phyloP scores from a whole-genome alignment of 2,797 vertebrate genomes.

The Phoebastria nigripes region DNA sequence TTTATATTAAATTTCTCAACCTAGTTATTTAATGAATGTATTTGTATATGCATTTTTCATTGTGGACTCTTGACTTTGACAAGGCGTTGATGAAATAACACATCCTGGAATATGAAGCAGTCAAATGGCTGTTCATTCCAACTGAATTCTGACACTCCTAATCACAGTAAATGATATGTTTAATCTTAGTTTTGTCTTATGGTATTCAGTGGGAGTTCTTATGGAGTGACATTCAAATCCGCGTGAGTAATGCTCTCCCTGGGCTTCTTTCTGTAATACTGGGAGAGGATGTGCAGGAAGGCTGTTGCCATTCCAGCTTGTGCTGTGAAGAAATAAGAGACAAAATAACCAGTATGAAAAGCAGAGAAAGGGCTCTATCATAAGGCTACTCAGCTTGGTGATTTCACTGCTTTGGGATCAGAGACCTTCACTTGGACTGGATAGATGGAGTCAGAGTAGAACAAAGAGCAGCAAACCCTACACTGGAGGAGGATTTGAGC shows the following conservation, averaged over 20 bases:
- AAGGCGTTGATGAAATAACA: background rate
- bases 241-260: background rate
- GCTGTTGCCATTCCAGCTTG: background rate
- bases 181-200: background rate
- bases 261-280: background rate
- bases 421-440: background rate
- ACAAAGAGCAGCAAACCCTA: background rate
- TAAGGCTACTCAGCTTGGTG: background rate
- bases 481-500: background rate
- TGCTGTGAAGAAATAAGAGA: background rate
- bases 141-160: background rate
- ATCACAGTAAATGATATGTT: background rate
- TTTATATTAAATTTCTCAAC: background rate
- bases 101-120: background rate
- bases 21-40: background rate
- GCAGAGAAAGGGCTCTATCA: background rate
- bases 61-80: background rate
- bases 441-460: background rate
- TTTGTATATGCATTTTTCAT: background rate
- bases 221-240: background rate
- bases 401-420: background rate
- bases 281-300: background rate
- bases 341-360: background rate
- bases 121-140: background rate
- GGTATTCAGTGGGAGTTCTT: background rate